phyloP scores from a whole-genome alignment of 2,888 invertebrate species.

The Fragum sueziense region DNA sequence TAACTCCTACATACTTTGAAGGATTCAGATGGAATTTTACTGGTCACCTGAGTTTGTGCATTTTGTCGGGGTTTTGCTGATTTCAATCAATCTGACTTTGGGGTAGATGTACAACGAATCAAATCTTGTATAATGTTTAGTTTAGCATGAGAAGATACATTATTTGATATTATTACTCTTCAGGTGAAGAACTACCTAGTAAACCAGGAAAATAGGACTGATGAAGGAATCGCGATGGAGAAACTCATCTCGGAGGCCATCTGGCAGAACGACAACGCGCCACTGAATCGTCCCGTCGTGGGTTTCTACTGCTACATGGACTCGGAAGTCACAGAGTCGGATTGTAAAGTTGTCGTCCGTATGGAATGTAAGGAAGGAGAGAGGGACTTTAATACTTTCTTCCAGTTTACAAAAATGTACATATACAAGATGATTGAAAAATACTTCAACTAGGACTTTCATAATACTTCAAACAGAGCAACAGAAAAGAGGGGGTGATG shows the following conservation, averaged over 20 bases:
- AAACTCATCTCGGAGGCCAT: constrained; percentile 55
- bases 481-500: too few relatives aligned
- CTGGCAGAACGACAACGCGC: constrained; percentile 58
- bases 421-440: constrained; percentile 59
- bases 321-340: constrained; percentile 40
- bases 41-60: too few relatives aligned
- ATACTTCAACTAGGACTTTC: constrained; percentile 33
- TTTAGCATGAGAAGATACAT: too few relatives aligned
- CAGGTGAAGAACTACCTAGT: constrained; percentile 54
- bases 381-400: constrained; percentile 63
- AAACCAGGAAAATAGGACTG: constrained; percentile 41
- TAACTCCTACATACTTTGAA: too few relatives aligned
- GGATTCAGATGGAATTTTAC: too few relatives aligned
- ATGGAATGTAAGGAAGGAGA: constrained; percentile 60
- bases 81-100: too few relatives aligned
- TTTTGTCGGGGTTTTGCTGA: too few relatives aligned
- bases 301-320: constrained; percentile 59
- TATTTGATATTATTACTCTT: too few relatives aligned
- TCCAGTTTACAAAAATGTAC: constrained; percentile 66
- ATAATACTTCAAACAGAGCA: too few relatives aligned
- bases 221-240: constrained; percentile 56
- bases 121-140: too few relatives aligned
- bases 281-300: constrained; percentile 42
- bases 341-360: constrained; percentile 40
- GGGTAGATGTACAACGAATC: too few relatives aligned